Conservation (phyloP, 2,888 invertebrate genomes). For the Operophtera brumata region DNA sequence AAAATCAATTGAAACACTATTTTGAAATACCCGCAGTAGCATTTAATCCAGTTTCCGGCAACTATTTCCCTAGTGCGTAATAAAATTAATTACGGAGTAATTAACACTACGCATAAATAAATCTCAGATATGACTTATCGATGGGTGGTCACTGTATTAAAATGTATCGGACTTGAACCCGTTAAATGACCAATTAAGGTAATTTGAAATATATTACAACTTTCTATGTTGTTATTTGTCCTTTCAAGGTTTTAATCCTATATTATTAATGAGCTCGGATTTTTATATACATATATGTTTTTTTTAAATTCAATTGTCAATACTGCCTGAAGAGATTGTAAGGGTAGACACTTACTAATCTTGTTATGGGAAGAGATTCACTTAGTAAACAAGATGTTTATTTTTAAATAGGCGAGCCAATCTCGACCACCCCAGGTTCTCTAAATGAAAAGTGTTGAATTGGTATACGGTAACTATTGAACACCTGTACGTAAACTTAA, state of each 20-base stretch:
- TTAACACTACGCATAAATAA: conserved; percentile 68
- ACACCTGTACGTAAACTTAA: too few species aligned
- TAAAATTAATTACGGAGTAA: conserved; percentile 40
- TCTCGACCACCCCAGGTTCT: too few species aligned
- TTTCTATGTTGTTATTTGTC: conserved; percentile 3
- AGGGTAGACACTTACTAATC: too few species aligned
- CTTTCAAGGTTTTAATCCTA: not conserved
- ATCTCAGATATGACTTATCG: conserved; percentile 60
- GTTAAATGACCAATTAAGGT: conserved; percentile 18
- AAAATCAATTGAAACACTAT: conserved; percentile 5
- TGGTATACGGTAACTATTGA: not conserved
- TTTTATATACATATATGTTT: too few species aligned
- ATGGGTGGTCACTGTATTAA: conserved; percentile 53
- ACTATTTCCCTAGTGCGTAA: conserved; percentile 17
- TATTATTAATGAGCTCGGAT: too few species aligned
- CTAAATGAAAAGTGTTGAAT: not conserved
- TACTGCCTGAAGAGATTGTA: too few species aligned
- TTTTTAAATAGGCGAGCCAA: too few species aligned
- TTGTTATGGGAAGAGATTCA: too few species aligned
- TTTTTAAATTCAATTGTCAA: too few species aligned
- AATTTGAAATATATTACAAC: conserved; percentile 27
- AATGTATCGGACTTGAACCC: conserved; percentile 23
- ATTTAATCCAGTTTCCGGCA: conserved; percentile 19
- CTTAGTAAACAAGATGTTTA: too few species aligned
- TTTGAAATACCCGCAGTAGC: conserved; percentile 32